Evolutionary conservation across 2,888 invertebrate species (phyloP).

Genomic region (Ernsta delagoae): DNA sequence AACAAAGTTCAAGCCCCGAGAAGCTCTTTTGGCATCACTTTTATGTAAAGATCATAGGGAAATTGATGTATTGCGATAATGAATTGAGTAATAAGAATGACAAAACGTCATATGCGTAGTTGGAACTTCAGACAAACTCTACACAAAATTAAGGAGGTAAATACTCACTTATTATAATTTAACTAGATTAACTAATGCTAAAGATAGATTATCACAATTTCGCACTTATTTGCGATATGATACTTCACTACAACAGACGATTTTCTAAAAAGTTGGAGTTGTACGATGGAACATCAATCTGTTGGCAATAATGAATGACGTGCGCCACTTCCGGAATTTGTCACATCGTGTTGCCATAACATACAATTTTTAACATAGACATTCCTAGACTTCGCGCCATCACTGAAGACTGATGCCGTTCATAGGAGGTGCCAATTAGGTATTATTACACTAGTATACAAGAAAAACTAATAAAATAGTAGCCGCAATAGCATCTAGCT

Average conservation of each 20-base stretch:
- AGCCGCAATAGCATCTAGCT: too few species aligned
- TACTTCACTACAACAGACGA: slow-evolving; percentile 74
- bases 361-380: background rate
- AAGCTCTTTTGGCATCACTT: slow-evolving; percentile 45
- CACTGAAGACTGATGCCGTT: too few species aligned
- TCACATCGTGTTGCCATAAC: slow-evolving; percentile 44
- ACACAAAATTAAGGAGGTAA: slow-evolving; percentile 50
- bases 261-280: slow-evolving; percentile 61
- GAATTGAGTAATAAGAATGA: slow-evolving; percentile 79
- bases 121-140: slow-evolving; percentile 59
- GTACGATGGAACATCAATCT: slow-evolving; percentile 58
- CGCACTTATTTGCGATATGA: slow-evolving; percentile 73
- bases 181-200: slow-evolving; percentile 79
- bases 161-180: slow-evolving; percentile 80
- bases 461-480: too few species aligned
- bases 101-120: slow-evolving; percentile 75
- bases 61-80: slow-evolving; percentile 54
- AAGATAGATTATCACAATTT: slow-evolving; percentile 79
- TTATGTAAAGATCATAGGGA: slow-evolving; percentile 37
- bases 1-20: slow-evolving; percentile 44
- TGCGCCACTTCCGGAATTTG: slow-evolving; percentile 79
- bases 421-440: too few species aligned
- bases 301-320: slow-evolving; percentile 73
- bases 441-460: too few species aligned
- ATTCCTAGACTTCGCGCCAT: too few species aligned